Evolutionary conservation across 2,888 invertebrate genomes (phyloP).

Genomic region (Nephrocerus scutellatus): DNA sequence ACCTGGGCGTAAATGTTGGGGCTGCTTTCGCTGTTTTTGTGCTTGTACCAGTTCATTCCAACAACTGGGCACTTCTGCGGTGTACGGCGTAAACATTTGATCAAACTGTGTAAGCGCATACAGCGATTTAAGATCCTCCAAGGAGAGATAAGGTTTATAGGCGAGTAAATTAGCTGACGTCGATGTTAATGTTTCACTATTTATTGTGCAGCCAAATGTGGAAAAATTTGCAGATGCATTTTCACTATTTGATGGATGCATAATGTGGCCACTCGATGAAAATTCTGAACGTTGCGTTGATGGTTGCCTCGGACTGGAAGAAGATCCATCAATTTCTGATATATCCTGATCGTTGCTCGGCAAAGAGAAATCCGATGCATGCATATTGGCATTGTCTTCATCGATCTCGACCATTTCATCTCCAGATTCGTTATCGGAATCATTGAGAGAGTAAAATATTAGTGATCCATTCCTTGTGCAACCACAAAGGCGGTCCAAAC

Average conservation of each 20-base stretch:
- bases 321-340: conserved; percentile 38
- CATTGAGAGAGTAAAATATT: conserved; percentile 73
- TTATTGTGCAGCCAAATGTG: conserved; percentile 11
- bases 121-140: conserved; percentile 59
- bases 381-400: conserved; percentile 50
- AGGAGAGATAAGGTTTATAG: conserved; percentile 54
- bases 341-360: conserved; percentile 25
- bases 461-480: conserved; percentile 74
- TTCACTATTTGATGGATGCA: too few relatives aligned
- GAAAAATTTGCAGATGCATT: conserved; percentile 6
- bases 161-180: conserved; percentile 50
- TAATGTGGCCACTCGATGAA: too few relatives aligned
- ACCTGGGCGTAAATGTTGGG: conserved; percentile 61
- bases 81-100: conserved; percentile 55
- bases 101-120: conserved; percentile 73
- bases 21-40: conserved; percentile 80
- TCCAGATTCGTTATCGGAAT: conserved; percentile 62
- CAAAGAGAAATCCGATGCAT: conserved; percentile 17
- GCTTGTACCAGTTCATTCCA: conserved; percentile 92
- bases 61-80: conserved; percentile 85
- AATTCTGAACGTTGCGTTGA: too few relatives aligned
- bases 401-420: conserved; percentile 63
- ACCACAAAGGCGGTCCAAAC: conserved; percentile 79
- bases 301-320: too few relatives aligned
- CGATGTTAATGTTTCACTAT: conserved; percentile 31